Evolutionary conservation across 2,113 vertebrate species (phyloP).

Genomic region (Cebus imitator): DNA sequence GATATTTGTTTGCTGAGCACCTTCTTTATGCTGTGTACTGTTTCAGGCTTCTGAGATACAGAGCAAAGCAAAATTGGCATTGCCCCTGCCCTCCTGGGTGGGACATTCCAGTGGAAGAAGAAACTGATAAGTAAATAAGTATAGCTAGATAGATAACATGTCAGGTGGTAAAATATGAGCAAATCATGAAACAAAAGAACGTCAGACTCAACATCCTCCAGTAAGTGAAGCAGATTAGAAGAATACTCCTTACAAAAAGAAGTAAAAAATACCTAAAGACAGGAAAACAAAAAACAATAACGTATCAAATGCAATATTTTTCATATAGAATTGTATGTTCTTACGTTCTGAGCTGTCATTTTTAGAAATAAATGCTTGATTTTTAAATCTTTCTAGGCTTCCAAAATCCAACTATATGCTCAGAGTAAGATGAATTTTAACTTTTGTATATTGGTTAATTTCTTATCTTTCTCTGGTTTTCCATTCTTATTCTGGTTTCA

Average conservation of each 20-base stretch:
- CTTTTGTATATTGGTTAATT: not conserved
- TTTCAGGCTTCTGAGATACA: not conserved
- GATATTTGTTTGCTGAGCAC: not conserved
- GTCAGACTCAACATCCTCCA: not conserved
- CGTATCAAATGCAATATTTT: not conserved
- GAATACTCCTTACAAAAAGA: not conserved
- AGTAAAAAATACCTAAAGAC: not conserved
- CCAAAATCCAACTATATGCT: not conserved
- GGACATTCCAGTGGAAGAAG: not conserved
- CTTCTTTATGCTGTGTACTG: not conserved
- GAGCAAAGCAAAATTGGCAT: not conserved
- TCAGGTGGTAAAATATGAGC: not conserved
- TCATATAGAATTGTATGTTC: not conserved
- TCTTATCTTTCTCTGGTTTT: not conserved
- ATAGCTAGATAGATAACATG: not conserved
- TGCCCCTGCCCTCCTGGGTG: not conserved
- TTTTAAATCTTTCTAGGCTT: not conserved
- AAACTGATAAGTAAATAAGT: not conserved
- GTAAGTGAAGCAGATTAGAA: not conserved
- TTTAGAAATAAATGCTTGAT: not conserved
- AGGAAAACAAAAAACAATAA: not conserved
- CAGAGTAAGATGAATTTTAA: not conserved
- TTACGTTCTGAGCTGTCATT: not conserved
- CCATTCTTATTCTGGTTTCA: slow-evolving; percentile 3
- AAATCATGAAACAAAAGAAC: not conserved